Percentiles rank a stretch among this genome's conserved stretches.
Evolutionary conservation across 2,113 vertebrate species (phyloP).

Genomic region (Thymallus thymallus): DNA sequence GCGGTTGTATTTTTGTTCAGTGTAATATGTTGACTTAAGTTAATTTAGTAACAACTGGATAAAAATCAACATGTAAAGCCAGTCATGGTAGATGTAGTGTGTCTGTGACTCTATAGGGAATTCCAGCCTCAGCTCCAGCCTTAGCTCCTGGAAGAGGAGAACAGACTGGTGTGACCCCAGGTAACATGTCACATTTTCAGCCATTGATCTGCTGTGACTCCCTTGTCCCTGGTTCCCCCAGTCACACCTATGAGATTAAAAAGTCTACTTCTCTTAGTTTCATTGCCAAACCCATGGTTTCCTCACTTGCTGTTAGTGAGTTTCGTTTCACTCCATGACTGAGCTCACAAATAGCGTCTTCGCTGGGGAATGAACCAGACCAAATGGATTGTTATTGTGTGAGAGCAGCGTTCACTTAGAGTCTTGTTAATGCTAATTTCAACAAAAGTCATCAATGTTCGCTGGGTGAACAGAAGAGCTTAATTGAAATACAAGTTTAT

Average conservation of each 20-base stretch:
- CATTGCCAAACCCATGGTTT: constrained; percentile 43
- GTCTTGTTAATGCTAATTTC: constrained; percentile 19
- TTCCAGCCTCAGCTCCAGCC: not conserved
- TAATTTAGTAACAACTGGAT: not conserved
- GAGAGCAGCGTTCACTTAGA: constrained; percentile 16
- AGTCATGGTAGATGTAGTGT: no score
- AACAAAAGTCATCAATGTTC: constrained; percentile 41
- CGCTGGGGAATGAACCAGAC: constrained; percentile 13
- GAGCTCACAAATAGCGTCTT: no score
- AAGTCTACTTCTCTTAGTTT: constrained; percentile 29
- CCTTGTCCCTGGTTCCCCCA: constrained; percentile 32
- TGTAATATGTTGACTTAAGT: not conserved
- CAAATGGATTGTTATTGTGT: constrained; percentile 26
- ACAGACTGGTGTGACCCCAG: constrained; percentile 20
- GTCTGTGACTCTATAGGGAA: no score
- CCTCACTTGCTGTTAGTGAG: not conserved
- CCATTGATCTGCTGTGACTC: constrained; percentile 42
- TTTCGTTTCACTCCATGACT: constrained; percentile 12
- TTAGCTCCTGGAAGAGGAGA: not conserved
- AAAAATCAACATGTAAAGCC: not conserved
- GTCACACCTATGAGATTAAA: constrained; percentile 67
- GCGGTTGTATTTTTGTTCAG: not conserved
- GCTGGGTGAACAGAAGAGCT: not conserved
- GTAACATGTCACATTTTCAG: constrained; percentile 33
- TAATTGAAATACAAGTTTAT: not conserved